Percentiles rank a stretch among this genome's conserved stretches.
phyloP scores from a whole-genome alignment of 2,113 vertebrate genomes.

The Sylvietta virens region DNA sequence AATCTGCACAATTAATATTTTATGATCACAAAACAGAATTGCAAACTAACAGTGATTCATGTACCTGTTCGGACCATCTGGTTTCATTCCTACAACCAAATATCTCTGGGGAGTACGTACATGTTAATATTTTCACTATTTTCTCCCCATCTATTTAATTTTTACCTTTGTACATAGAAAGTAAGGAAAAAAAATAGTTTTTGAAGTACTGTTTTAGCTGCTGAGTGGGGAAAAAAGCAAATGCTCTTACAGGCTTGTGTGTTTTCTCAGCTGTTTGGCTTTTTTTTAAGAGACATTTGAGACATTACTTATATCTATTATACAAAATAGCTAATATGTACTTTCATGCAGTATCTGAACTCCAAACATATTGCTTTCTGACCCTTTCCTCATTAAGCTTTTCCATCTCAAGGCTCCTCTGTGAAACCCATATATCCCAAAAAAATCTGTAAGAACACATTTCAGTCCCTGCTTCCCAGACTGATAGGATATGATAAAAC shows the following conservation, averaged over 20 bases:
- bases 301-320: not conserved
- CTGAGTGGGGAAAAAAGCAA: not conserved
- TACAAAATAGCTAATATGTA: not conserved
- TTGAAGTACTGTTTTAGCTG: not conserved
- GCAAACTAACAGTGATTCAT: not conserved
- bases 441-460: not conserved
- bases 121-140: not conserved
- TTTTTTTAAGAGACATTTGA: not conserved
- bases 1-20: not conserved
- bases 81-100: not conserved
- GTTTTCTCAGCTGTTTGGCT: not conserved
- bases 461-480: not conserved
- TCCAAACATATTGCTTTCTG: not conserved
- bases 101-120: not conserved
- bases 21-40: not conserved
- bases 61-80: not conserved
- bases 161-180: not conserved
- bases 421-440: not conserved
- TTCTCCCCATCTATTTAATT: not conserved
- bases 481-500: not conserved
- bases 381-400: not conserved
- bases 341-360: not conserved
- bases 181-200: not conserved
- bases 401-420: not conserved
- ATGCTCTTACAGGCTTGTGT: not conserved